Base-by-base conservation (phyloP, 2,797 vertebrate species). In the Liasis olivaceus region DNA sequence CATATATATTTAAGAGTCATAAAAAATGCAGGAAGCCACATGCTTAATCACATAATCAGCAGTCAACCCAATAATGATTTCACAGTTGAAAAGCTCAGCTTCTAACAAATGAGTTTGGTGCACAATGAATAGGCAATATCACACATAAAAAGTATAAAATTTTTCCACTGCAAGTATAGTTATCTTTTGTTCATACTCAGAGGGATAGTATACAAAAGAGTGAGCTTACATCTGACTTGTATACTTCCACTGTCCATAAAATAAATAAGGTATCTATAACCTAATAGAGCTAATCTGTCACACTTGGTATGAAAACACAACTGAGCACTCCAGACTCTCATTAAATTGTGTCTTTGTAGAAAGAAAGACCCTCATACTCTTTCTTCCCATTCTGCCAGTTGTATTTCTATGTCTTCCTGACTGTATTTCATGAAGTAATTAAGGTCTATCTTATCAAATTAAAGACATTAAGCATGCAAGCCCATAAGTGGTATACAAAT, bases 31-130 rank as follows among this genome's bases (percentile, higher is more conserved):
- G 92, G 95, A 96, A 97, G 95, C 94, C 93, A 63, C 95, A 28
- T 81, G 95, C 94, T 7, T 42, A 77, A 77, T 72, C 93, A 89
- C 72, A 95, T 97, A 97, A 97, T 97, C 96, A 95, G 95, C 95
- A 93, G 96, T 93, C 95, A 95, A 95, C 91, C 96, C 96, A 97
- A 97, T 95, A 96, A 94, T 94, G 94, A 97, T 97, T 97, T 98
- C 97, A 98, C 96, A 97, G 97, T 97, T 97, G 96, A 96, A 96
- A 97, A 96, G 96, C 97, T 97, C 97, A 98, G 97, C 97, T 97
- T 96, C 95, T 96, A 95, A 95, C 96, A 97, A 96, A 97, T 1
- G 90, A 96, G 96, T 97, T 95, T 95, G 94, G 89, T 94, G 96
- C 90, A 94, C 96, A 96, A 97, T 96, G 94, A 97, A 96, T 95